Evolutionary conservation across 2,888 invertebrate species (phyloP).

Genomic region (Callimorpha dominula): DNA sequence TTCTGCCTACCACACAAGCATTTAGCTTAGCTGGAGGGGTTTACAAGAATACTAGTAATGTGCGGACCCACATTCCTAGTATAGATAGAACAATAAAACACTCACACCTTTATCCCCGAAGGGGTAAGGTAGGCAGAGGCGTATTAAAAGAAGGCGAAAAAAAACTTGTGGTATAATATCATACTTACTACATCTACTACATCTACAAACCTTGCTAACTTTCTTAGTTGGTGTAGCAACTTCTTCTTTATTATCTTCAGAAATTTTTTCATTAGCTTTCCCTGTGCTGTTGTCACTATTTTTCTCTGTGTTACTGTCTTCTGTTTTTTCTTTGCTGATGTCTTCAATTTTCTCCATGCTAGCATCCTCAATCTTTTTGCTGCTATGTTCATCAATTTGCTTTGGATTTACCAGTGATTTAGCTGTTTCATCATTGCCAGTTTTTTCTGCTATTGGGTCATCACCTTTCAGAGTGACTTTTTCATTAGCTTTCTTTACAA

Average conservation of each 20-base stretch:
- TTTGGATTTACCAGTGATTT: not conserved
- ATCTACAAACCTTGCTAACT: constrained; percentile 36
- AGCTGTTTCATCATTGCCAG: not conserved
- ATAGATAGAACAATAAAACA: too few relatives aligned
- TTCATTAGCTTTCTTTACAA: not conserved
- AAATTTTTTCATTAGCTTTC: constrained; percentile 10
- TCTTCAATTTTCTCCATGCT: not conserved
- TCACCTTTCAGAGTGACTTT: not conserved
- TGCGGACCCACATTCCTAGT: too few relatives aligned
- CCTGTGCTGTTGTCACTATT: not conserved
- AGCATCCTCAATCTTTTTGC: not conserved
- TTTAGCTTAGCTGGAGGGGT: too few relatives aligned
- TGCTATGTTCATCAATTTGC: not conserved
- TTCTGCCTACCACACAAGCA: too few relatives aligned
- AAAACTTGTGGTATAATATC: too few relatives aligned
- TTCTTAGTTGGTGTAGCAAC: constrained; percentile 39
- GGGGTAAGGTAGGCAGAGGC: too few relatives aligned
- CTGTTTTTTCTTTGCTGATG: not conserved
- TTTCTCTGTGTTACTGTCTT: not conserved
- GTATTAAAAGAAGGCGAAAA: too few relatives aligned
- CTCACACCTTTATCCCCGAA: too few relatives aligned
- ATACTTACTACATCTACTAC: too few relatives aligned
- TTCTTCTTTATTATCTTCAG: constrained; percentile 18
- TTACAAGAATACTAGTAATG: too few relatives aligned
- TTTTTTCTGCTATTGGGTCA: not conserved